Evolutionary conservation across 2,888 invertebrate species (phyloP).

Genomic region (Molorchus minor): DNA sequence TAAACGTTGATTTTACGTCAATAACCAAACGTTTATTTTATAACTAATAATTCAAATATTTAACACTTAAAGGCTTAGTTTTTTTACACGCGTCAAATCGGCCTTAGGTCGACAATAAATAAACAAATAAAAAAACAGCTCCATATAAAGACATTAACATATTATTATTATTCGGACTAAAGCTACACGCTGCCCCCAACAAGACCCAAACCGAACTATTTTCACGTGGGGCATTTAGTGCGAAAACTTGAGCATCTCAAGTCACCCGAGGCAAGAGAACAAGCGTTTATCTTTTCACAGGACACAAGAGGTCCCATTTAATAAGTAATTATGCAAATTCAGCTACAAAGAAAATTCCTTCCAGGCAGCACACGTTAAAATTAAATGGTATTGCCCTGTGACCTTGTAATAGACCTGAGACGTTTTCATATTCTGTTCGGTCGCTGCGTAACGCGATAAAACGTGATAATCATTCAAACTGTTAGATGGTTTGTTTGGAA

Average conservation of each 20-base stretch:
- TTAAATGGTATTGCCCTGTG: constrained; percentile 40
- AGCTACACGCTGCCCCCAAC: no score
- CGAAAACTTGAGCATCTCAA: constrained; percentile 45
- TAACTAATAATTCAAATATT: no score
- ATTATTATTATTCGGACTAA: no score
- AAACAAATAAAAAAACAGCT: no score
- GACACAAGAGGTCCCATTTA: constrained; percentile 47
- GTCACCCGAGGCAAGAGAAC: constrained; percentile 47
- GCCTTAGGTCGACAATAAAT: no score
- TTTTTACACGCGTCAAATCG: no score
- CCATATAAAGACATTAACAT: no score
- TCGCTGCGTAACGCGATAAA: constrained; percentile 13
- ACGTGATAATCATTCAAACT: constrained; percentile 26
- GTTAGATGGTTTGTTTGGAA: constrained; percentile 15
- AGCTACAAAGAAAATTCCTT: constrained; percentile 39
- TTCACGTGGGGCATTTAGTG: constrained; percentile 43
- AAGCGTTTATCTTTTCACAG: constrained; percentile 49
- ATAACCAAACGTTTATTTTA: no score
- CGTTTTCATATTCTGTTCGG: constrained; percentile 17
- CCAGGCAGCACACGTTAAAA: constrained; percentile 38
- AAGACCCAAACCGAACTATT: no score
- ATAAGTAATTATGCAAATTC: constrained; percentile 53
- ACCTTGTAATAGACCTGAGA: constrained; percentile 37
- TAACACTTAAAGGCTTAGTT: no score
- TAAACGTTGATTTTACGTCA: no score